Evolutionary conservation across 2,888 invertebrate genomes (phyloP).

Genomic region (Trichopoda pennipes): DNA sequence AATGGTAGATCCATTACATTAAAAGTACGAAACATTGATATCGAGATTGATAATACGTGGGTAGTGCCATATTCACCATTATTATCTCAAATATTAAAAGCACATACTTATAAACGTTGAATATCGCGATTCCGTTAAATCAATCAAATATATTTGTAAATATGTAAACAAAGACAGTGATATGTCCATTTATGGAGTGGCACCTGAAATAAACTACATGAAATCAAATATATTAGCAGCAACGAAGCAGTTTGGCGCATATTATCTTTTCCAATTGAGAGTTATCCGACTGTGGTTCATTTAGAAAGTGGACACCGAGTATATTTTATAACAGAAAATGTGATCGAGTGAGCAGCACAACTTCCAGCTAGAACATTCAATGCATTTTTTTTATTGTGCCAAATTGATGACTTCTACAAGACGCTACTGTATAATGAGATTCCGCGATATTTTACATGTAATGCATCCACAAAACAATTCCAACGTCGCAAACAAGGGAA

Average conservation of each 20-base stretch:
- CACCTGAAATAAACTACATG: no score
- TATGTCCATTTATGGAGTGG: no score
- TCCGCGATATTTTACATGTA: conserved; percentile 75
- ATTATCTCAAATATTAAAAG: no score
- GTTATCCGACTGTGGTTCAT: conserved; percentile 53
- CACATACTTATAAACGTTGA: no score
- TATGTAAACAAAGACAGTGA: no score
- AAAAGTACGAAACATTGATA: no score
- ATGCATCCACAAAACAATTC: conserved; percentile 72
- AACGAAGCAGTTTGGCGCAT: not conserved
- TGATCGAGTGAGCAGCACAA: conserved; percentile 35
- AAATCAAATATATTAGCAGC: conserved; percentile 47
- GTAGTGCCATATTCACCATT: no score
- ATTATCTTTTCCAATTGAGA: not conserved
- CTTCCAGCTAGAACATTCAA: conserved; percentile 65
- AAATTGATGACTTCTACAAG: conserved; percentile 63
- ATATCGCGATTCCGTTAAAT: no score
- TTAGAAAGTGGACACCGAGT: conserved; percentile 40
- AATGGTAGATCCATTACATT: no score
- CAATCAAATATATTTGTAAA: no score
- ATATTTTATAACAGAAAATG: conserved; percentile 64
- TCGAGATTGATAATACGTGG: no score
- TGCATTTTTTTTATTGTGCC: conserved; percentile 41
- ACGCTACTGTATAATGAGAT: conserved; percentile 75
- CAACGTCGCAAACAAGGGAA: no score